These are phyloP conservation scores for Aplodontia rufa DNA, from an alignment of 2,113 vertebrate species.

Conservation along the genomic window DNA sequence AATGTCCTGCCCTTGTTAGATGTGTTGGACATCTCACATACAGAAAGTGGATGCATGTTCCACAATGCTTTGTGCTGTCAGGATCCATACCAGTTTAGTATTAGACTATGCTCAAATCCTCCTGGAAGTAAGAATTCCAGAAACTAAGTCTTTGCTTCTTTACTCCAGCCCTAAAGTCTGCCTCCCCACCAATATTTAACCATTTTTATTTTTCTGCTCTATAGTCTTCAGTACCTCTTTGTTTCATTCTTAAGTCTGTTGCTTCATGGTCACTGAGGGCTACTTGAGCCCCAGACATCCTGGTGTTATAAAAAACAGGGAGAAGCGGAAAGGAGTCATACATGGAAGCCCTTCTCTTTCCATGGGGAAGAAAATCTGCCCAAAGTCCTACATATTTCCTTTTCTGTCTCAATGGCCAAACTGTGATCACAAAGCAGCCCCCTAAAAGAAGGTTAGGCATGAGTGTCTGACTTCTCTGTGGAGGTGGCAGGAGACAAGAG, in stretches of 20 bases:
- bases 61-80: not conserved
- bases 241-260: not conserved
- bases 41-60: not conserved
- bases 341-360: not conserved
- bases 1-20: not conserved
- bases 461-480: not conserved
- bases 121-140: not conserved
- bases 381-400: not conserved
- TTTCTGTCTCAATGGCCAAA: not conserved
- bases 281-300: not conserved
- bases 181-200: not conserved
- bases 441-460: not conserved
- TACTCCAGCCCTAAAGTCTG: not conserved
- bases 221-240: not conserved
- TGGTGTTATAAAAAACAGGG: not conserved
- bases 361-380: not conserved
- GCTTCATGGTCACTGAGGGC: not conserved
- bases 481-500: not conserved
- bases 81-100: not conserved
- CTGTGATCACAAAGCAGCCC: not conserved
- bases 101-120: not conserved
- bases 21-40: not conserved
- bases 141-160: not conserved
- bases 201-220: not conserved
- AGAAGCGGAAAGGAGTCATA: not conserved